Percentiles rank a stretch among this genome's conserved stretches.
Evolutionary conservation across 2,888 invertebrate genomes (phyloP).

Genomic region (Marronus borbonicus): DNA sequence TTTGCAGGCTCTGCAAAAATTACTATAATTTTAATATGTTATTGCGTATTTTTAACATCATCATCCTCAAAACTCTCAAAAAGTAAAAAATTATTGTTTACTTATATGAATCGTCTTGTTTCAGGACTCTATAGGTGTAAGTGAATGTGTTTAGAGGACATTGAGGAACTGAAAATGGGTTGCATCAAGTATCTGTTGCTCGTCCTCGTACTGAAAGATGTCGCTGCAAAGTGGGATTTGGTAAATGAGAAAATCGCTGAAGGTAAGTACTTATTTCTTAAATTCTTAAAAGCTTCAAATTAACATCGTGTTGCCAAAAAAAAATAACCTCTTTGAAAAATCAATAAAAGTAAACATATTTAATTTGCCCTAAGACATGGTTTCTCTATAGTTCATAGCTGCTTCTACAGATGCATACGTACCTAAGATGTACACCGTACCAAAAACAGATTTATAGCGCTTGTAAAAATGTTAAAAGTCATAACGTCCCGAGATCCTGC

Average conservation of each 20-base stretch:
- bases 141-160: conserved; percentile 14
- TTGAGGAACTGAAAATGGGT: background rate
- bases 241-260: conserved; percentile 60
- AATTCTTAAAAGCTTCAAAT: too few species aligned
- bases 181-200: conserved; percentile 14
- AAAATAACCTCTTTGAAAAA: too few species aligned
- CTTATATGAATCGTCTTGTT: background rate
- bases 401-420: background rate
- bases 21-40: too few species aligned
- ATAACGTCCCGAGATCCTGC: conserved; percentile 8
- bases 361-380: background rate
- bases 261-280: conserved; percentile 55
- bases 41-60: too few species aligned
- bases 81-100: too few species aligned
- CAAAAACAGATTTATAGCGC: conserved; percentile 48
- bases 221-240: conserved; percentile 56
- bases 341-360: background rate
- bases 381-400: background rate
- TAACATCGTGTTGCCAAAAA: too few species aligned
- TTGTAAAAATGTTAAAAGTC: conserved; percentile 54
- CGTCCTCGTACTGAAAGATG: conserved; percentile 12
- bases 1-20: too few species aligned
- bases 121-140: conserved; percentile 6
- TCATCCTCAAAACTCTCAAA: too few species aligned
- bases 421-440: background rate